phyloP scores from a whole-genome alignment of 2,113 vertebrate genomes.

The Ivindomyrus marchei region DNA sequence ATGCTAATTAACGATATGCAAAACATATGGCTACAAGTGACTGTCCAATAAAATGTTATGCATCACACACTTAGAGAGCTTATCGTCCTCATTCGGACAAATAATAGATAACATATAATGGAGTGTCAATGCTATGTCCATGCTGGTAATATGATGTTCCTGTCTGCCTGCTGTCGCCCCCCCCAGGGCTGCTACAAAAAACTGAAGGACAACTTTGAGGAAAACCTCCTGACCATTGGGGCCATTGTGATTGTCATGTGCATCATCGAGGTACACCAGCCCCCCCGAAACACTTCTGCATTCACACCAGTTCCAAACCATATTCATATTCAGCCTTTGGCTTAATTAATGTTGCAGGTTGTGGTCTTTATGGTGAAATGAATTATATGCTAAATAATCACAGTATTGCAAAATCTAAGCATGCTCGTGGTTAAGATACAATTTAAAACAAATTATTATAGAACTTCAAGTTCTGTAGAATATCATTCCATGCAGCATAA shows the following conservation, averaged over 20 bases:
- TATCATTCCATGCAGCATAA: not conserved
- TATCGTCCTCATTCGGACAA: not conserved
- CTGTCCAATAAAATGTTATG: not conserved
- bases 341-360: not conserved
- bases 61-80: not conserved
- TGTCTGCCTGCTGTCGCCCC: not conserved
- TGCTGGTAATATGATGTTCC: not conserved
- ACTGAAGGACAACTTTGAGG: constrained; percentile 39
- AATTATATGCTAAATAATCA: not conserved
- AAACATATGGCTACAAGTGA: not conserved
- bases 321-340: not conserved
- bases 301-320: not conserved
- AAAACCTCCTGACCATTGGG: constrained; percentile 51
- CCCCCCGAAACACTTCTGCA: not conserved
- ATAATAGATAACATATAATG: not conserved
- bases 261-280: constrained; percentile 55
- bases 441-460: not conserved
- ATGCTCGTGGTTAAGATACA: not conserved
- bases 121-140: not conserved
- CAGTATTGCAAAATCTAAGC: not conserved
- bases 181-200: constrained; percentile 48
- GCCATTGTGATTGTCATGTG: constrained; percentile 58
- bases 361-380: not conserved
- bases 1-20: not conserved
- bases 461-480: not conserved